Evolutionary conservation across 2,113 vertebrate genomes (phyloP), one percentile per base, ranked within the genome.

Genomic region (Nanorana parkeri): DNA sequence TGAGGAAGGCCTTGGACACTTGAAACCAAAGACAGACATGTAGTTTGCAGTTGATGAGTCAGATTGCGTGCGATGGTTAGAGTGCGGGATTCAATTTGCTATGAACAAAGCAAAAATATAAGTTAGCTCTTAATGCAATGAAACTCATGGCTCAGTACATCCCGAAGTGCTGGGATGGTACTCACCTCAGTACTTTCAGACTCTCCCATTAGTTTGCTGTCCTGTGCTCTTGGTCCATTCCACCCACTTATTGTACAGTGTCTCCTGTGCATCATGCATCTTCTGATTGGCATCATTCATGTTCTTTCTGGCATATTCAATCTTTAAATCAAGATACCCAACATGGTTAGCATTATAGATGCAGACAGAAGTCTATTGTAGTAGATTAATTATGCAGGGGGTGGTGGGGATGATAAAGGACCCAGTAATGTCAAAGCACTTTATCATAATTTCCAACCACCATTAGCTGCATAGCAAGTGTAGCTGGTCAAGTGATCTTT

Each of bases 231-330:
- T 93, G 85, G 88, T 96, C 96, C 95, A 96, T 29, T 91, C 91
- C 81, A 89, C 83, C 91, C 94, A 91, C 1, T 92, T 92, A 6
- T 89, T 84, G 67, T 81, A 92, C 0, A 97, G 83, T 81, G 94
- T 95, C 51, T 94, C 88, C 81, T 95, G 93, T 20, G 96, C 90
- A 87, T 86, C 91, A 78, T 90, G 86, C 75, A 97, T 84, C 20
- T 96, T 97, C 88, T 91, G 95, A 82, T 91, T 95, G 88, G 96
- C 92, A n/a, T n/a, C n/a, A n/a, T n/a, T n/a, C n/a, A n/a, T n/a
- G n/a, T n/a, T n/a, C n/a, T n/a, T n/a, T n/a, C n/a, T n/a, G n/a
- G n/a, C n/a, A n/a, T n/a, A n/a, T n/a, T n/a, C n/a, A n/a, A n/a
- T n/a, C n/a, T n/a, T n/a, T n/a, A n/a, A n/a, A n/a, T n/a, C n/a